Percentiles rank a stretch among this genome's conserved stretches.
Conservation (phyloP, 2,113 vertebrate species). For the Myanophis thanlyinensis region DNA sequence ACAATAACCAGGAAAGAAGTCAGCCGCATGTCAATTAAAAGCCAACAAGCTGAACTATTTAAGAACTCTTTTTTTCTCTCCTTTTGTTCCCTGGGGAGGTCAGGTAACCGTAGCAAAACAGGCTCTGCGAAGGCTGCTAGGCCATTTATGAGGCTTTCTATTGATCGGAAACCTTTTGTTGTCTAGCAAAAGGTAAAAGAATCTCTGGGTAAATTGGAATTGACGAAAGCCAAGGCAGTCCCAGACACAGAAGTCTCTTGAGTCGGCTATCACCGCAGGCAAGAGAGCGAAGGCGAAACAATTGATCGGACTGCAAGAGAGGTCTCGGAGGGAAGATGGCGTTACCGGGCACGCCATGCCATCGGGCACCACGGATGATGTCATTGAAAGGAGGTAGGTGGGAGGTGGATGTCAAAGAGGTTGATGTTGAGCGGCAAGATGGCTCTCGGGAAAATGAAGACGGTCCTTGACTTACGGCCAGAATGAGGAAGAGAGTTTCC, state of each 20-base stretch:
- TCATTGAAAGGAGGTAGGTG: constrained; percentile 13
- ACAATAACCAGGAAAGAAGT: constrained; percentile 14
- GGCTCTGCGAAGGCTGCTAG: constrained; percentile 48
- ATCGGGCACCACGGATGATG: constrained; percentile 35
- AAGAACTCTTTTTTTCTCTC: neutral
- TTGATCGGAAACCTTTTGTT: constrained; percentile 62
- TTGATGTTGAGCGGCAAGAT: neutral
- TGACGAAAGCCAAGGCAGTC: constrained; percentile 69
- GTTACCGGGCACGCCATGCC: constrained; percentile 54
- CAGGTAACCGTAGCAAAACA: constrained; percentile 33
- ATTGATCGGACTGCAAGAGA: constrained; percentile 57
- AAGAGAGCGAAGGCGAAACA: constrained; percentile 69
- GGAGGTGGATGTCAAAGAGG: neutral
- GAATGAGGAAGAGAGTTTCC: too few relatives aligned
- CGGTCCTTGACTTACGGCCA: too few relatives aligned
- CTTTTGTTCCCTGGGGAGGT: neutral
- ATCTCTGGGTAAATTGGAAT: constrained; percentile 74
- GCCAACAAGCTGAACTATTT: constrained; percentile 14
- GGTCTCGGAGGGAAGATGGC: constrained; percentile 58
- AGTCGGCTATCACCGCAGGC: constrained; percentile 67
- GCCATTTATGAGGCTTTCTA: constrained; percentile 48
- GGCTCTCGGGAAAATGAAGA: too few relatives aligned
- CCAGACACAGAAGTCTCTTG: constrained; percentile 63
- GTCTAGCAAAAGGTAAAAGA: constrained; percentile 66
- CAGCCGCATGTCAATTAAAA: constrained; percentile 19